Percentiles rank a stretch among this genome's conserved stretches.
Conservation (phyloP, 2,888 invertebrate genomes). For the Neoaliturus tenellus region DNA sequence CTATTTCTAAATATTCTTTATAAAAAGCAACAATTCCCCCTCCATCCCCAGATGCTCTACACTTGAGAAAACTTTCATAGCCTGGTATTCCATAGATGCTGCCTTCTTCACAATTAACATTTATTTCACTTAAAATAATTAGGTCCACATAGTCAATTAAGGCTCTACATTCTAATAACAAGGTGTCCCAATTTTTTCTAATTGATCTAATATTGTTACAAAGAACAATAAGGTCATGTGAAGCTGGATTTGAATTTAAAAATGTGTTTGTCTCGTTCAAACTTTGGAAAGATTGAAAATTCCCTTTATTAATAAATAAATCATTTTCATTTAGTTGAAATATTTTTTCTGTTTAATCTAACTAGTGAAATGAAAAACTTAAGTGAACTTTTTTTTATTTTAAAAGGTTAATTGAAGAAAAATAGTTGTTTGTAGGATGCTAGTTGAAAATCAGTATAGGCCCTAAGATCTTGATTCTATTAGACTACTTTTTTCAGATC, state of each 20-base stretch:
- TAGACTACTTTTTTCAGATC: background rate
- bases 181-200: background rate
- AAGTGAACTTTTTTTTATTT: background rate
- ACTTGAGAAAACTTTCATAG: background rate
- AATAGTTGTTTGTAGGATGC: no score
- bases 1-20: no score
- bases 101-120: background rate
- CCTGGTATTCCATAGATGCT: background rate
- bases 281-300: background rate
- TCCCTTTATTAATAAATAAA: background rate
- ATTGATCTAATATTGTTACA: background rate
- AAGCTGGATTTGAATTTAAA: background rate
- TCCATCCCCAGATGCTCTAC: no score
- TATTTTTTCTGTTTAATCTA: no score
- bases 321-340: background rate
- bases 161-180: background rate
- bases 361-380: no score
- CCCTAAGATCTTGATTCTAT: background rate
- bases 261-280: background rate
- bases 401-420: background rate
- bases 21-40: no score
- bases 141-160: background rate
- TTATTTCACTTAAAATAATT: background rate
- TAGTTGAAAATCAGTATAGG: no score
- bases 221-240: background rate